Evolutionary conservation across 1,140 invertebrate genomes (phyloP), one percentile per base, ranked within the genome.

Genomic region (Lanistes nyassanus): DNA sequence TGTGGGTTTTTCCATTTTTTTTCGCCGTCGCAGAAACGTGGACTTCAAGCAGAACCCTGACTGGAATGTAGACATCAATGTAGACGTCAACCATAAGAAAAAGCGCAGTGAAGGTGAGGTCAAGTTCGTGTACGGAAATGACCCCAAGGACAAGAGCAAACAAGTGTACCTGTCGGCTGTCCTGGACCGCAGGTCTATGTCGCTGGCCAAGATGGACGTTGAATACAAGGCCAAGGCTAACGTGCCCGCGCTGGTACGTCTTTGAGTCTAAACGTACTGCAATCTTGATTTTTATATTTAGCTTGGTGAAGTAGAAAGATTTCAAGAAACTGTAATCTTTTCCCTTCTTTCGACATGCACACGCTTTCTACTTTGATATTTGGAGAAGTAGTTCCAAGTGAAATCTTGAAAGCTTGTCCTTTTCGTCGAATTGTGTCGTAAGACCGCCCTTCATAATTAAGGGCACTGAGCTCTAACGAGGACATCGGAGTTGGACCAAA

Each of bases 101-200:
- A 74, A 66, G 21, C 79, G 72, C 65, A 77, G 67, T 29, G 75
- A 77, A 19, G 69, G 64, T 19, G 29, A 64, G 7, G 7, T 81
- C 34, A 64, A 73, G 19, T 6, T 79, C 23, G 64, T 66, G 21
- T 76, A 80, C 68, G 80, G 80, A 29, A 62, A 65, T 23, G 53
- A 80, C 58, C 37, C 47, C 36, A 81, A 75, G 34, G 72, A 81
- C 66, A 69, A 56, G 64, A 58, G 16, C 47, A 79, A 81, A 65
- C 42, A 75, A 56, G 39, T 77, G 21, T 31, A 11, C 37, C 39
- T 75, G 21, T 75, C 67, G 6, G 51, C 58, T 19, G 47, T 51
- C 36, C 7, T 66, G 21, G 53, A 56, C 29, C 42, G 55, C n/a
- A 65, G 39, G 53, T 29, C 67, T 29, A 51, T 58, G 31, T 34